These are phyloP conservation scores for Fragum whitleyi DNA, from an alignment of 2,888 invertebrate genomes.

Conservation along the genomic window DNA sequence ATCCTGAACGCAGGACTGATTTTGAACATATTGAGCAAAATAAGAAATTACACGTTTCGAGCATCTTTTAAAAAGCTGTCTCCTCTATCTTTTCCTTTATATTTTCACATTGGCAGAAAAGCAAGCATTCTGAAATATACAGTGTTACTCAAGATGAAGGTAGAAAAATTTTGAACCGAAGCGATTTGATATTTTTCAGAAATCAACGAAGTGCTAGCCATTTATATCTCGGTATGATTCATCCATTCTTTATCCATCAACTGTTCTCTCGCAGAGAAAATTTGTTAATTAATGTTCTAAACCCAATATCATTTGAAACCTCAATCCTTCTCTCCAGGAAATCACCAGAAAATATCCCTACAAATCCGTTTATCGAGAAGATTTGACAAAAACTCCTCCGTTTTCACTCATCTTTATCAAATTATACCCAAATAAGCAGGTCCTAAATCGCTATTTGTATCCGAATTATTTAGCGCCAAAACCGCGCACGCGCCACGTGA, in stretches of 20 bases:
- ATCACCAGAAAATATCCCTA: constrained; percentile 22
- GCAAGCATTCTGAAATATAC: too few species aligned
- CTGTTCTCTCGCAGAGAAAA: constrained; percentile 16
- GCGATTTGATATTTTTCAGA: too few species aligned
- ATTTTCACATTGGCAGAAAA: too few species aligned
- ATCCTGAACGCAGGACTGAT: too few species aligned
- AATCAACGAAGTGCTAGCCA: not conserved
- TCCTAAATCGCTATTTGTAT: constrained; percentile 20
- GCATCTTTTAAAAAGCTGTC: too few species aligned
- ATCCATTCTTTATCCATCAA: constrained; percentile 13
- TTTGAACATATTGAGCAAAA: too few species aligned
- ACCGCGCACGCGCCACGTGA: constrained; percentile 17
- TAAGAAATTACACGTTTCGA: too few species aligned
- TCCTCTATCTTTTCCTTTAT: too few species aligned
- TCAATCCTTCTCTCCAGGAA: not conserved
- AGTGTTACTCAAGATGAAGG: too few species aligned
- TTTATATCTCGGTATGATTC: constrained; percentile 13
- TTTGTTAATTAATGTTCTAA: constrained; percentile 24
- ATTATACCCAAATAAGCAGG: constrained; percentile 24
- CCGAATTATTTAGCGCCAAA: not conserved
- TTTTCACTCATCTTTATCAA: constrained; percentile 27
- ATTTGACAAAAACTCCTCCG: constrained; percentile 13
- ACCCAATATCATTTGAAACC: constrained; percentile 17
- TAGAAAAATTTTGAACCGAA: too few species aligned
- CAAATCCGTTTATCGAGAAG: constrained; percentile 12